Conservation (phyloP, 37 sponge, comb jelly and placozoan genomes). For the Aplysina aerophoba region DNA sequence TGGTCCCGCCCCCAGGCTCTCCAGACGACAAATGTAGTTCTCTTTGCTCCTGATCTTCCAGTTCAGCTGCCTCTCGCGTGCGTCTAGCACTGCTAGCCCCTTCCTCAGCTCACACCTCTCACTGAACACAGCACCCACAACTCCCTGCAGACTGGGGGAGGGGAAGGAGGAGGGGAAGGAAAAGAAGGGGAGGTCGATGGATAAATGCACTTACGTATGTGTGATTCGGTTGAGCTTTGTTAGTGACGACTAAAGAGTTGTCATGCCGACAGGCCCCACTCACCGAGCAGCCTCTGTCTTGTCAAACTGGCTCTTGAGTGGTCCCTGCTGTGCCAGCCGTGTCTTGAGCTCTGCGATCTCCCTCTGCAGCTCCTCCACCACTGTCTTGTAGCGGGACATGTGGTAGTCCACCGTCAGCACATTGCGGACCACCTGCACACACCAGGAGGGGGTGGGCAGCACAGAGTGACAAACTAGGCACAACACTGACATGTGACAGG, state of each 20-base stretch:
- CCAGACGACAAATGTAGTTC: not conserved
- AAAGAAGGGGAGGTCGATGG: too few species aligned
- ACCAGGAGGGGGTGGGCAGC: too few species aligned
- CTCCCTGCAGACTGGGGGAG: constrained; percentile 21
- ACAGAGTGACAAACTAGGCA: too few species aligned
- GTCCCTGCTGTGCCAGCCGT: constrained; percentile 48
- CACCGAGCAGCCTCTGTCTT: constrained; percentile 46
- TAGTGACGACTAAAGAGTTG: too few species aligned
- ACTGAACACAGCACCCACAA: constrained; percentile 22
- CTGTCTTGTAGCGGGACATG: constrained; percentile 70
- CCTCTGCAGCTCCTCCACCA: constrained; percentile 85
- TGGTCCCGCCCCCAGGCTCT: not conserved
- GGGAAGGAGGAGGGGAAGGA: too few species aligned
- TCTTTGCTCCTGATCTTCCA: constrained; percentile 31
- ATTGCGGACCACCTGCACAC: constrained; percentile 88
- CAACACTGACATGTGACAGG: too few species aligned
- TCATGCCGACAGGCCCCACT: not conserved
- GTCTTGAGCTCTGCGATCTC: constrained; percentile 77
- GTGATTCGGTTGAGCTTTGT: too few species aligned
- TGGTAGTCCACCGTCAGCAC: constrained; percentile 88
- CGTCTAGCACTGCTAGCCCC: constrained; percentile 38
- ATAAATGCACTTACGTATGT: too few species aligned
- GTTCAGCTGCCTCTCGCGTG: constrained; percentile 22
- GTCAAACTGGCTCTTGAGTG: constrained; percentile 23
- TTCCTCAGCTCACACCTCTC: constrained; percentile 40